Conservation (phyloP, 2,888 invertebrate genomes). For the Aspidapion aeneum region DNA sequence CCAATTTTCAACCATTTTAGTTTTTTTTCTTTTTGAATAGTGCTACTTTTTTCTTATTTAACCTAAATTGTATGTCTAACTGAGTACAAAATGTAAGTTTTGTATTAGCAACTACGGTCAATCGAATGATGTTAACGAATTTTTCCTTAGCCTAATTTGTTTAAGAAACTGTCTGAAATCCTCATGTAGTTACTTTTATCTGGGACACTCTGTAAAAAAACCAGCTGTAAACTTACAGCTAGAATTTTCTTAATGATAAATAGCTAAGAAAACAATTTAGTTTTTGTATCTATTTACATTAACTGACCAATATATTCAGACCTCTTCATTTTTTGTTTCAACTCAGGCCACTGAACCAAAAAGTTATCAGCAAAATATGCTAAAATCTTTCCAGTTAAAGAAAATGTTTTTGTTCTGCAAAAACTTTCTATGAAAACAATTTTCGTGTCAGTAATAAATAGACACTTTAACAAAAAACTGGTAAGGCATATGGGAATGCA, state of each 20-base stretch:
- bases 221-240: too few relatives aligned
- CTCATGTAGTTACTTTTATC: too few relatives aligned
- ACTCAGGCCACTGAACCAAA: conserved; percentile 89
- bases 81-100: too few relatives aligned
- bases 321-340: conserved; percentile 63
- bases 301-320: conserved; percentile 76
- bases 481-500: conserved; percentile 88
- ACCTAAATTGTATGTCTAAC: too few relatives aligned
- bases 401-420: conserved; percentile 86
- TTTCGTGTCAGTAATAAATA: conserved; percentile 62
- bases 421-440: conserved; percentile 94
- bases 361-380: conserved; percentile 79
- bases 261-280: too few relatives aligned
- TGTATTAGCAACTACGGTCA: too few relatives aligned
- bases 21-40: conserved; percentile 60
- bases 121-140: too few relatives aligned
- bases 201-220: too few relatives aligned
- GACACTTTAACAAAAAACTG: conserved; percentile 68
- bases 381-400: conserved; percentile 84
- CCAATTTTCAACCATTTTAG: conserved; percentile 52
- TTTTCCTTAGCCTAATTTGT: too few relatives aligned
- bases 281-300: conserved; percentile 49
- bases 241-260: too few relatives aligned
- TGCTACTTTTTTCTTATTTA: too few relatives aligned
- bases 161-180: too few relatives aligned